Base-by-base conservation (phyloP, 2,797 vertebrate genomes). In the Tympanoctomys barrerae region DNA sequence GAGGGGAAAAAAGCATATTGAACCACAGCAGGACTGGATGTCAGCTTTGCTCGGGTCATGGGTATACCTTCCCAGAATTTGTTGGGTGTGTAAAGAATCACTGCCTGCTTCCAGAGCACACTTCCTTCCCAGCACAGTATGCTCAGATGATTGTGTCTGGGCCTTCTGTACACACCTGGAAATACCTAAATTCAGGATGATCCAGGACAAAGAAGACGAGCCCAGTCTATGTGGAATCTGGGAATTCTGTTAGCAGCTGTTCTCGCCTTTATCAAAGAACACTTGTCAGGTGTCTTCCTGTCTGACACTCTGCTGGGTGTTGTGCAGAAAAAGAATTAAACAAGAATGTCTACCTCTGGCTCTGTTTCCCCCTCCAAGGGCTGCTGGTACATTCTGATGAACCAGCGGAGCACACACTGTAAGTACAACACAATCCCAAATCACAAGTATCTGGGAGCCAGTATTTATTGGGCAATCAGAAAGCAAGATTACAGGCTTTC, bases 191-290 rank as follows among this genome's bases (percentile, higher is more conserved):
- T 49, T 94, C 54, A 78, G 22, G 71, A 61, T 90, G 80, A 73
- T 59, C 46, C 62, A 75, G 52, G 64, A 90, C 88, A 95, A 70
- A 49, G 59, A 79, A 94, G n/a, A 42, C 7, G 87, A 90, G 9
- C 7, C 42, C 22, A 39, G 7, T 14, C 21, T 87, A 31, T 61
- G 12, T 31, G 42, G 84, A 64, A 46, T 14, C 73, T 36, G 28
- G 90, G 26, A 81, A 78, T 7, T 31, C 1, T 39, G 21, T 42
- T 54, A 46, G 36, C 66, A 86, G 33, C 8, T 82, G 22, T 28
- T 68, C 28, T 78, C 62, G 12, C 8, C 12, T 95, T 85, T 92
- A 79, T 66, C 49, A 62, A 90, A 81, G 64, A 89, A 46, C 19
- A 28, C 54, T 64, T 62, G 75, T 57, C 24, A 31, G 24, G 39